Conservation (phyloP, 2,113 vertebrate species). For the Ellobius talpinus region DNA sequence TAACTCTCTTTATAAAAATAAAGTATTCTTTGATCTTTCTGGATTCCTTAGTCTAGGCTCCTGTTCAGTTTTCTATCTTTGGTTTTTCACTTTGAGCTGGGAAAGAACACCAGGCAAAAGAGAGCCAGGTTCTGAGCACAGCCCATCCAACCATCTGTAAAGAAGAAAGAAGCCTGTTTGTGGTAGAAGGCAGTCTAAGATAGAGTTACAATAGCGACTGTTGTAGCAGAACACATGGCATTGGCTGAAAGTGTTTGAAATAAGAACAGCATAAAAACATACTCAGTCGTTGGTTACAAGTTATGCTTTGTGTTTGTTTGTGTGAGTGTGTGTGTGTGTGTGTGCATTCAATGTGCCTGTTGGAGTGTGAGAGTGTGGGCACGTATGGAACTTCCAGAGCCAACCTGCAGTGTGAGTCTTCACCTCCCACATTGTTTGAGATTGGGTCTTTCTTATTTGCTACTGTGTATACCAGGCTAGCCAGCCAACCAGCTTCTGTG, state of each 20-base stretch:
- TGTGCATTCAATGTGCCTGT: not conserved
- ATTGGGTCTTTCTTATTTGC: not conserved
- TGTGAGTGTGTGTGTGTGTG: not conserved
- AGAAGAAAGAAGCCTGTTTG: conserved; percentile 31
- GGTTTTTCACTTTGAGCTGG: conserved; percentile 31
- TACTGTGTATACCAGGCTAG: not conserved
- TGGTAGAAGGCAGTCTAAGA: not conserved
- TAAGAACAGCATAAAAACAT: conserved; percentile 8
- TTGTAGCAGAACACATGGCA: not conserved
- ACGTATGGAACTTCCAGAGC: not conserved
- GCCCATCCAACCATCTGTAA: conserved; percentile 38
- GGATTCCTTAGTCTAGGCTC: not conserved
- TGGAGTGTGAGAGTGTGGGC: conserved; percentile 1
- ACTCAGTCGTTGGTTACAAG: not conserved
- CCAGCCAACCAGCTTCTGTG: not conserved
- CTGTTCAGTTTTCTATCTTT: conserved; percentile 28
- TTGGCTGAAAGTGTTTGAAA: conserved; percentile 43
- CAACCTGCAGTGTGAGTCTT: not conserved
- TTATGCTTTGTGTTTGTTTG: not conserved
- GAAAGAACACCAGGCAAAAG: conserved; percentile 14
- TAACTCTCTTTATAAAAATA: conserved; percentile 25
- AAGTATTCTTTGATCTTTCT: not conserved
- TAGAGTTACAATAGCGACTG: not conserved
- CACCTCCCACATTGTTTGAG: not conserved
- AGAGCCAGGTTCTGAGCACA: conserved; percentile 1